These are phyloP conservation scores for Drosophila punjabiensis DNA, from an alignment of 1,140 invertebrate species.

Conservation along the genomic window DNA sequence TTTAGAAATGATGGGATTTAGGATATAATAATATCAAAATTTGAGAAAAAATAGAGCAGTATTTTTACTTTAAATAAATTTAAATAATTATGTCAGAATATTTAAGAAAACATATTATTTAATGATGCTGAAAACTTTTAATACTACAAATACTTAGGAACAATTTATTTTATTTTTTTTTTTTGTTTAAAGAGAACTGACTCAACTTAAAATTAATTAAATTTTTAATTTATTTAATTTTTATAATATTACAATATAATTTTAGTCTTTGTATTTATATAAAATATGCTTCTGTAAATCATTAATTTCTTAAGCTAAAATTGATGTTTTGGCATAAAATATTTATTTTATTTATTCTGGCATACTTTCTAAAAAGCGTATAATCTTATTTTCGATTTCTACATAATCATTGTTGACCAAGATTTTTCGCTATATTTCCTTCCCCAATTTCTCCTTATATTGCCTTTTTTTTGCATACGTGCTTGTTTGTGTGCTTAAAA, in stretches of 20 bases:
- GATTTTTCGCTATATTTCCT: constrained; percentile 2
- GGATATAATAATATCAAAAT: neutral
- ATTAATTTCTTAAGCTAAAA: neutral
- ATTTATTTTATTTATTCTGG: neutral
- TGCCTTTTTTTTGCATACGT: constrained; percentile 21
- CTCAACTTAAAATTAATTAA: neutral
- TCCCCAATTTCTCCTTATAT: neutral
- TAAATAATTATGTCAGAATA: neutral
- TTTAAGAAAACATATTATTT: neutral
- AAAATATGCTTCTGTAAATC: too few species aligned
- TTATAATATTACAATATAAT: too few species aligned
- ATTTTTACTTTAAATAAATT: neutral
- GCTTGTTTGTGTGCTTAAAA: constrained; percentile 68
- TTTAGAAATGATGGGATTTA: rapidly evolving
- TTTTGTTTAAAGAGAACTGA: too few species aligned
- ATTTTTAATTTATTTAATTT: neutral
- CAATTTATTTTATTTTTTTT: neutral
- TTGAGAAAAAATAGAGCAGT: too few species aligned
- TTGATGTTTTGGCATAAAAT: neutral
- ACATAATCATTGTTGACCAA: constrained; percentile 50
- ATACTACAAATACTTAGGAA: neutral
- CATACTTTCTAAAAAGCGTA: too few species aligned
- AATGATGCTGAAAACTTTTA: neutral
- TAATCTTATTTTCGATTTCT: neutral
- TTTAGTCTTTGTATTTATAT: too few species aligned